A percentile compares a stretch with the other conserved stretches of the same genome.
Conservation (phyloP, 2,113 vertebrate genomes). For the Melanostigma gelatinosum region DNA sequence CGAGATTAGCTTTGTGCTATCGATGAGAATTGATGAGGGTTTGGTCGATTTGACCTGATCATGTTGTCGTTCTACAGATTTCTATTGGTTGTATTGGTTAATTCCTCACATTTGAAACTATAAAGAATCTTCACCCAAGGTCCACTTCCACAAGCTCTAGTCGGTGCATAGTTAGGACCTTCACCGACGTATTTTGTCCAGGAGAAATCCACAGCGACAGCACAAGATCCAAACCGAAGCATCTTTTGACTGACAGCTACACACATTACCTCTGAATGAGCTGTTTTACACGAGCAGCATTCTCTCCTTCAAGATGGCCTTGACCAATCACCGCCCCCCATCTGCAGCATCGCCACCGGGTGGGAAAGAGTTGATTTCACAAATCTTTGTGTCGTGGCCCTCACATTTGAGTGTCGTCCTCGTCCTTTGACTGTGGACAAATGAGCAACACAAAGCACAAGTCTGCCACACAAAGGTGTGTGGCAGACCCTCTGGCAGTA, state of each 20-base stretch:
- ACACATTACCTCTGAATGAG: background rate
- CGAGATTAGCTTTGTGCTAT: background rate
- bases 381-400: background rate
- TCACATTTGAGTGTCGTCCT: background rate
- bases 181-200: background rate
- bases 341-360: background rate
- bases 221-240: background rate
- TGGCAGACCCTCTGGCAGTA: background rate
- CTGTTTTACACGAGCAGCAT: background rate
- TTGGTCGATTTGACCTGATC: background rate
- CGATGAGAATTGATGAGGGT: background rate
- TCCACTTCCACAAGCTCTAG: background rate
- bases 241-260: background rate
- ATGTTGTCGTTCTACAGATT: background rate
- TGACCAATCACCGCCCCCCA: background rate
- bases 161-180: background rate
- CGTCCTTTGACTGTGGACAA: background rate
- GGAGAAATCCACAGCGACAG: background rate
- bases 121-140: background rate
- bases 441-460: constrained; percentile 28
- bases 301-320: background rate
- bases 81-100: background rate
- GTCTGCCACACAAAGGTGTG: background rate
- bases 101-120: background rate
- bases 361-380: background rate